Percentiles rank a stretch among this genome's conserved stretches.
phyloP scores from a whole-genome alignment of 2,888 invertebrate genomes.

The Agrochola lychnidis region DNA sequence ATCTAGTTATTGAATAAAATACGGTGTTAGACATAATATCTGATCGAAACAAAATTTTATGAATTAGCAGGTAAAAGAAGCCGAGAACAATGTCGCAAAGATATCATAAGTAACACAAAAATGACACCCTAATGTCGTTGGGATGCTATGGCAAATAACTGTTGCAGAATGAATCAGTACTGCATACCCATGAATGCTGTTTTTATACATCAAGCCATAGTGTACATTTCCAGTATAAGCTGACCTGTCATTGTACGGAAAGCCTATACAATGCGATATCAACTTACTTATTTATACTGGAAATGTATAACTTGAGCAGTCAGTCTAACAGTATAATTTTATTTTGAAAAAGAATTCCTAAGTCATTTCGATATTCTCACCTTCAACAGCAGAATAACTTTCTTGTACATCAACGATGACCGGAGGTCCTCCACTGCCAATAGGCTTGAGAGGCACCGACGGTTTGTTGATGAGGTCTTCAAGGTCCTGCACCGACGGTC shows the following conservation, averaged over 20 bases:
- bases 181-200: not conserved
- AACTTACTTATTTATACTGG: not conserved
- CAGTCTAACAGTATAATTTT: not conserved
- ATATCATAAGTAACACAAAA: not conserved
- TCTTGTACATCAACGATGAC: constrained; percentile 98
- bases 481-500: constrained; percentile 97
- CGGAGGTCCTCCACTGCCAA: constrained; percentile 96
- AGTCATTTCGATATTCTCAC: constrained; percentile 84
- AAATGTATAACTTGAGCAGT: not conserved
- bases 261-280: not conserved
- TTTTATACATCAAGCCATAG: not conserved
- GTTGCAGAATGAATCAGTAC: not conserved
- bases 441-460: constrained; percentile 95
- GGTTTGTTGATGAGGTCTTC: constrained; percentile 97
- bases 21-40: not conserved
- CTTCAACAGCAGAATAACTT: constrained; percentile 99
- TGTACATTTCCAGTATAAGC: not conserved
- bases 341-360: not conserved
- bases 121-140: not conserved
- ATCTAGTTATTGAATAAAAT: constrained; percentile 88
- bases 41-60: not conserved
- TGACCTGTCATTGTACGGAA: not conserved
- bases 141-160: not conserved
- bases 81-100: not conserved
- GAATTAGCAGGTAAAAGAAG: not conserved